Conservation (phyloP, 2,797 vertebrate species). For the Coccyzus lansbergi region DNA sequence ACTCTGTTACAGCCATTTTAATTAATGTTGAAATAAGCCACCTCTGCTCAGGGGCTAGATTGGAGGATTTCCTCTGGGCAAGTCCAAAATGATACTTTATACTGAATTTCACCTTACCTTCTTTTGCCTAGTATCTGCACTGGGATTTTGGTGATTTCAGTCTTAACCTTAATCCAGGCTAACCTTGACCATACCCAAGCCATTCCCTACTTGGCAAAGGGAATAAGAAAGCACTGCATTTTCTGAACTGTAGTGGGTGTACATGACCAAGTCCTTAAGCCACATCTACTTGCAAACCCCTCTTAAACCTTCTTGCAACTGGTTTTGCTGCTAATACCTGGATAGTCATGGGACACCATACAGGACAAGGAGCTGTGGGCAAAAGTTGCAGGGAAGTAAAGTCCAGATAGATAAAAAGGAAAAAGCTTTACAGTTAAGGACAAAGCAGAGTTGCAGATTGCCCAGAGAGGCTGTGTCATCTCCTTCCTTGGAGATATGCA, state of each 20-base stretch:
- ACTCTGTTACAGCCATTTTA: not conserved
- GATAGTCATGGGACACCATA: not conserved
- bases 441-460: accelerated
- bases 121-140: not conserved
- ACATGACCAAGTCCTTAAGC: not conserved
- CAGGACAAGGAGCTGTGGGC: not conserved
- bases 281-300: not conserved
- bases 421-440: not conserved
- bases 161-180: not conserved
- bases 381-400: not conserved
- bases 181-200: not conserved
- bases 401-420: not conserved
- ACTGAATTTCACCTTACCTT: not conserved
- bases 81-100: not conserved
- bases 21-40: not conserved
- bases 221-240: not conserved
- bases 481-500: not conserved
- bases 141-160: not conserved
- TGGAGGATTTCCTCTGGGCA: not conserved
- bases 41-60: not conserved
- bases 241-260: not conserved
- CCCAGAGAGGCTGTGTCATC: not conserved
- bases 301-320: not conserved
- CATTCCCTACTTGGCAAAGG: not conserved
- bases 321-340: not conserved